phyloP scores from a whole-genome alignment of 1,140 invertebrate genomes.

The Plutomurus gul region DNA sequence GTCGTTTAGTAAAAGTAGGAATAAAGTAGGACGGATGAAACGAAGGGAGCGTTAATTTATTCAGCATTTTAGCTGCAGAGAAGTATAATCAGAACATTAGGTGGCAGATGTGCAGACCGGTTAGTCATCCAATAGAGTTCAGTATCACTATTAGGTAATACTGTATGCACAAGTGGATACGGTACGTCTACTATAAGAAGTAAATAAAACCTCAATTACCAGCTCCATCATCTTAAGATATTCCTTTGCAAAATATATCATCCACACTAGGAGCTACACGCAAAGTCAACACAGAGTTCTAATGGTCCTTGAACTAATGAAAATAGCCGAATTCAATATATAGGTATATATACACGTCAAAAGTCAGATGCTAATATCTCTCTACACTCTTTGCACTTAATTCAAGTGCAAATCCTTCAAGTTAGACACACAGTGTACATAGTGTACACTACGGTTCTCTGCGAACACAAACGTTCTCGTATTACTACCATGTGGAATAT shows the following conservation, averaged over 20 bases:
- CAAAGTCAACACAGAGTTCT: too few relatives aligned
- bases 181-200: background rate
- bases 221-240: background rate
- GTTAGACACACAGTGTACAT: too few relatives aligned
- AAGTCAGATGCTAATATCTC: too few relatives aligned
- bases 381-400: background rate
- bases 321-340: background rate
- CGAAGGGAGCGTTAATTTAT: background rate
- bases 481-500: too few relatives aligned
- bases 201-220: background rate
- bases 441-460: too few relatives aligned
- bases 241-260: background rate
- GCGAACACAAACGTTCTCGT: too few relatives aligned
- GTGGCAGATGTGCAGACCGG: conserved; percentile 7
- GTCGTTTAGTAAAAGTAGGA: too few relatives aligned
- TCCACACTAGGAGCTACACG: too few relatives aligned
- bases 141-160: background rate
- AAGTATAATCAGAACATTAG: conserved; percentile 14
- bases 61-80: conserved; percentile 10
- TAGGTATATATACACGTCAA: too few relatives aligned
- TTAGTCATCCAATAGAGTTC: conserved; percentile 16
- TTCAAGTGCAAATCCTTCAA: background rate
- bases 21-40: background rate
- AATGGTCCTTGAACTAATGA: background rate
- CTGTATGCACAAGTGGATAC: background rate